phyloP scores from a whole-genome alignment of 2,113 vertebrate species.

The Glareola pratincola region DNA sequence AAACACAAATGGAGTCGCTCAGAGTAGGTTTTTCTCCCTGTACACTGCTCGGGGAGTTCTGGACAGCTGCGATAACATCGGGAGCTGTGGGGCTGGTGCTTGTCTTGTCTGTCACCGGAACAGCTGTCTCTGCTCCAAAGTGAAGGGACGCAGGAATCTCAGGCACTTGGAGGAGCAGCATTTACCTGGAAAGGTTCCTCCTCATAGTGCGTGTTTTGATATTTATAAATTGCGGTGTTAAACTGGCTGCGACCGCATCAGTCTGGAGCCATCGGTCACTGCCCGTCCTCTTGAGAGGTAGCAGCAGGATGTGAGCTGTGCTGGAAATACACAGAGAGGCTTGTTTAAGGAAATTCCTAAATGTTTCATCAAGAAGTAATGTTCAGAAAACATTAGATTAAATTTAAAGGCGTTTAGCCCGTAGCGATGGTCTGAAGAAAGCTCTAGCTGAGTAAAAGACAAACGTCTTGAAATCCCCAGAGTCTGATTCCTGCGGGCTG shows the following conservation, averaged over 20 bases:
- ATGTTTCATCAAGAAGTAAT: neutral
- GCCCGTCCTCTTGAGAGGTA: no score
- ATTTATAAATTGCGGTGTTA: neutral
- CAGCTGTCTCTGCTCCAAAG: neutral
- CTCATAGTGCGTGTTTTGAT: fast-evolving
- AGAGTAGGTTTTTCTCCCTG: neutral
- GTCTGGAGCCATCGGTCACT: fast-evolving
- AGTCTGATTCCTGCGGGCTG: neutral
- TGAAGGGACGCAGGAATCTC: neutral
- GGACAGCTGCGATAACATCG: fast-evolving
- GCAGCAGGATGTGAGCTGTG: neutral
- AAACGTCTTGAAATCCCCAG: neutral
- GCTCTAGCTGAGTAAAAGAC: no score
- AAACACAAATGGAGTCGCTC: neutral
- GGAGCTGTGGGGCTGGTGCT: neutral
- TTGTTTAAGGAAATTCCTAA: neutral
- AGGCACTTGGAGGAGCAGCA: neutral
- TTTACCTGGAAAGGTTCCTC: neutral
- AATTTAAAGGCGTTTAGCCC: neutral
- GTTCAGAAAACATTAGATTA: neutral
- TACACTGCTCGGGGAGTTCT: neutral
- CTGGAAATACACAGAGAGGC: neutral
- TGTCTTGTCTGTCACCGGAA: neutral
- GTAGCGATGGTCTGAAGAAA: neutral
- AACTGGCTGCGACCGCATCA: neutral